Evolutionary conservation across 1,140 invertebrate species (phyloP).

Genomic region (Heliconius eleuchia): DNA sequence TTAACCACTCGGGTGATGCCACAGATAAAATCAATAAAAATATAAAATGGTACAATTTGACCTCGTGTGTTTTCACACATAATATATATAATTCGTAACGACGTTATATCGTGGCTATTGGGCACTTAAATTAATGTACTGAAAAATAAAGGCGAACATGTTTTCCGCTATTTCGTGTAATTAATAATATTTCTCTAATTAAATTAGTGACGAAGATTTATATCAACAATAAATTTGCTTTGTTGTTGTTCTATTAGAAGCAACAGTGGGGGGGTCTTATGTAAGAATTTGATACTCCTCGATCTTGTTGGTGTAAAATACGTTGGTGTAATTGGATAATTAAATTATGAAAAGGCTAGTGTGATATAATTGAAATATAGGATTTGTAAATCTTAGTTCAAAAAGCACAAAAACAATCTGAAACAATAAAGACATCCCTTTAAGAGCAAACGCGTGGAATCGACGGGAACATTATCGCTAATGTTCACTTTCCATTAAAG

Average conservation of each 20-base stretch:
- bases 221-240: neutral
- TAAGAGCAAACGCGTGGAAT: slow-evolving; percentile 29
- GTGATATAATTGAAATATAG: no score
- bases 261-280: no score
- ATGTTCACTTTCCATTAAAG: slow-evolving; percentile 38
- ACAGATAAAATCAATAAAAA: neutral
- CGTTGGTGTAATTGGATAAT: no score
- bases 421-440: slow-evolving; percentile 28
- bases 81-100: slow-evolving; percentile 41
- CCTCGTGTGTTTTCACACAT: slow-evolving; percentile 29
- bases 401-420: neutral
- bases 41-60: neutral
- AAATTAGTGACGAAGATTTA: slow-evolving; percentile 6
- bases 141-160: slow-evolving; percentile 37
- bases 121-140: slow-evolving; percentile 42
- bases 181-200: slow-evolving; percentile 26
- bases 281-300: no score
- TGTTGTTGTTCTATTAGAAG: neutral
- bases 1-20: no score
- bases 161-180: slow-evolving; percentile 35
- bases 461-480: slow-evolving; percentile 34
- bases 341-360: no score
- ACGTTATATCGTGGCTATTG: slow-evolving; percentile 41
- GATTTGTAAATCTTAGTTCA: neutral
- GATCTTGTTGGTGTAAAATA: no score